Percentiles rank a stretch among this genome's conserved stretches.
These are phyloP conservation scores for Nephrotoma flavescens DNA, from an alignment of 2,888 invertebrate species.

Conservation along the genomic window DNA sequence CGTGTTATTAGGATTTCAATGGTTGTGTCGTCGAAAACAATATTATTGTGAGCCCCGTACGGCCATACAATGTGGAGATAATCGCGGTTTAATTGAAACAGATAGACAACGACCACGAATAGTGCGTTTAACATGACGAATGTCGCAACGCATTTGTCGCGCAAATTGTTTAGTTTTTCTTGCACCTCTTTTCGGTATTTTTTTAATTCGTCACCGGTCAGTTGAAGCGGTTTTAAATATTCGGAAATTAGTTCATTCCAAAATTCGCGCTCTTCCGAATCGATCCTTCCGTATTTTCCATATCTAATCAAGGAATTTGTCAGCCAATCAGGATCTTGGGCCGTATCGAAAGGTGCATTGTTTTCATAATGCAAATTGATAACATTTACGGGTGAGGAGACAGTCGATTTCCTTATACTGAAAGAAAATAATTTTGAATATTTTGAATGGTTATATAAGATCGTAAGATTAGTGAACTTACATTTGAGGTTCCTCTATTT, in stretches of 20 bases:
- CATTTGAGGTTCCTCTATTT: constrained; percentile 33
- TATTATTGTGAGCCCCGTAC: constrained; percentile 38
- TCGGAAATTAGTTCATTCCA: constrained; percentile 62
- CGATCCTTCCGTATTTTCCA: not conserved
- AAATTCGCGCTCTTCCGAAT: constrained; percentile 33
- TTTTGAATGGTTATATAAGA: not conserved
- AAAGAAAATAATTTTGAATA: not conserved
- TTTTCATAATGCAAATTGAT: not conserved
- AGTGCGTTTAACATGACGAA: constrained; percentile 68
- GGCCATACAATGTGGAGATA: constrained; percentile 54
- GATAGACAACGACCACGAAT: constrained; percentile 59
- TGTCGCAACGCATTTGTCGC: constrained; percentile 51
- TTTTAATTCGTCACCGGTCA: constrained; percentile 38
- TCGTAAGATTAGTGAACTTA: constrained; percentile 11
- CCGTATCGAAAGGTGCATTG: not conserved
- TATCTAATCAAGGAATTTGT: not conserved
- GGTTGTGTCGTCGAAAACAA: constrained; percentile 32
- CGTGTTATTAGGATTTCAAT: constrained; percentile 36
- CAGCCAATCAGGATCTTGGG: not conserved
- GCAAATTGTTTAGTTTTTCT: constrained; percentile 35
- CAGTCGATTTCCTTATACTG: not conserved
- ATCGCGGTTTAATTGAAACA: constrained; percentile 58
- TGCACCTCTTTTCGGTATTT: not conserved
- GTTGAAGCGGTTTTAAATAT: constrained; percentile 59
- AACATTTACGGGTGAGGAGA: not conserved